phyloP scores from a whole-genome alignment of 2,113 vertebrate species.

The Nibea coibor region DNA sequence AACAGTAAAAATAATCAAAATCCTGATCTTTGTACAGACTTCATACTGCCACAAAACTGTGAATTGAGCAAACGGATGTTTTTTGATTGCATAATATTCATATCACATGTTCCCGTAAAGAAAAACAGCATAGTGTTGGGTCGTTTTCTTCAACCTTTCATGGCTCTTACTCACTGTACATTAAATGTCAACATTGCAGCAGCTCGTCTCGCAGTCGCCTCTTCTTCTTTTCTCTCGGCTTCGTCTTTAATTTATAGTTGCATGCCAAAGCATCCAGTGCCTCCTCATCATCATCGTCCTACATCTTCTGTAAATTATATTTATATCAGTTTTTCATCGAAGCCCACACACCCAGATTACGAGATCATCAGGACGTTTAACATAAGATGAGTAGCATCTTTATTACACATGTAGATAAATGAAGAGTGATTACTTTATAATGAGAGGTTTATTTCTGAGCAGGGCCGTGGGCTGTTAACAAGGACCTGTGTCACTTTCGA shows the following conservation, averaged over 20 bases:
- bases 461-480: constrained; percentile 51
- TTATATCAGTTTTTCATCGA: background rate
- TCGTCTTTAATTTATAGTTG: background rate
- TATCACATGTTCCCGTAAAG: background rate
- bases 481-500: constrained; percentile 51
- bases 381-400: background rate
- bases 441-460: constrained; percentile 50
- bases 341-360: background rate
- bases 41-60: background rate
- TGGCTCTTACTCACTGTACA: background rate
- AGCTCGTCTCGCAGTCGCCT: background rate
- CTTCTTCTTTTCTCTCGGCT: constrained; percentile 5
- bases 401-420: constrained; percentile 15
- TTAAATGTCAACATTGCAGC: background rate
- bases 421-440: constrained; percentile 29
- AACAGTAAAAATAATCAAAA: background rate
- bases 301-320: background rate
- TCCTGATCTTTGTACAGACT: background rate
- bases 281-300: background rate
- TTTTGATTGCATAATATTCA: background rate
- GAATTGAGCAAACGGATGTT: background rate
- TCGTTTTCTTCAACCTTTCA: background rate
- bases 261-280: background rate
- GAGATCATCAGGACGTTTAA: constrained; percentile 1
- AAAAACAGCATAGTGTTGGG: background rate